These are phyloP conservation scores for Melitaea cinxia DNA, from an alignment of 1,140 invertebrate species.

Conservation along the genomic window DNA sequence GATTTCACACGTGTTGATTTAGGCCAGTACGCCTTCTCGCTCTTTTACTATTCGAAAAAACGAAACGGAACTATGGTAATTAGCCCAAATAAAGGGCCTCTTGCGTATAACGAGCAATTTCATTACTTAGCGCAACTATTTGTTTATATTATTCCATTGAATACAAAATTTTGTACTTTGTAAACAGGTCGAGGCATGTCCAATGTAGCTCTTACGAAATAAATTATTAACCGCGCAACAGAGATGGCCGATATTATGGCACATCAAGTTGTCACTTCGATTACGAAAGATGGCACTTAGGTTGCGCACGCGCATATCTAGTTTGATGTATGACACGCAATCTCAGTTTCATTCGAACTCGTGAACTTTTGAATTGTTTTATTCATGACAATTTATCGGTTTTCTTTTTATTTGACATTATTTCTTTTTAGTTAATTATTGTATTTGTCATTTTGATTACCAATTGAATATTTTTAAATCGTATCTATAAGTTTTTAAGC, in stretches of 20 bases:
- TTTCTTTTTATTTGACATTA: not conserved
- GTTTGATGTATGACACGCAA: conserved; percentile 27
- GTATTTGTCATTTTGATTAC: no score
- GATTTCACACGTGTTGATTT: conserved; percentile 26
- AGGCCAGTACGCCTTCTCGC: conserved; percentile 9
- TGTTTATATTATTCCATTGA: no score
- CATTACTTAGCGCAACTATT: conserved; percentile 17
- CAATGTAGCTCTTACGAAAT: conserved; percentile 3
- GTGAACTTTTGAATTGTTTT: conserved; percentile 15
- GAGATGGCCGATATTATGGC: conserved; percentile 35
- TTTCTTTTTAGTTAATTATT: no score
- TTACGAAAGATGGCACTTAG: conserved; percentile 55
- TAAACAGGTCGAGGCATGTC: no score
- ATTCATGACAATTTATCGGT: not conserved
- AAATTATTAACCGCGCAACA: conserved; percentile 13
- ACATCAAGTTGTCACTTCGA: conserved; percentile 54
- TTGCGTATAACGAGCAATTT: conserved; percentile 16
- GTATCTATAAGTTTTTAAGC: no score
- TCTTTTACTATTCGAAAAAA: conserved; percentile 10
- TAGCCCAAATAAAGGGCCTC: conserved; percentile 26
- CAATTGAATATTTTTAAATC: no score
- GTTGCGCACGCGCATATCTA: conserved; percentile 44
- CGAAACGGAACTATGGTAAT: conserved; percentile 17
- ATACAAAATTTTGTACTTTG: no score
- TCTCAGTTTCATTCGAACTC: conserved; percentile 26